Conservation (phyloP, 1,140 invertebrate genomes). For the Diabrotica undecimpunctata region DNA sequence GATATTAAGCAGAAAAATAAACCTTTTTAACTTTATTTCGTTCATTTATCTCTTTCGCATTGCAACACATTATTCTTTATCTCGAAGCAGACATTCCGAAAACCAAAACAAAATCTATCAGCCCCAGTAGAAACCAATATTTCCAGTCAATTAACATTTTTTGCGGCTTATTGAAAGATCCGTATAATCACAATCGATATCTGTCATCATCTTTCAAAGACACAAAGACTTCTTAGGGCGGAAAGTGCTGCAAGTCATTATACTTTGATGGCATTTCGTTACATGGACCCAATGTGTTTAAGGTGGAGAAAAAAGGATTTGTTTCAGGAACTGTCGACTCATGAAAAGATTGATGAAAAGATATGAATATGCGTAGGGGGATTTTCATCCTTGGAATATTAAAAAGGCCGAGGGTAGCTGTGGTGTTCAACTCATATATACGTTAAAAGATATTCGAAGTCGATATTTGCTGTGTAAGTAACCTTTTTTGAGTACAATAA, state of each 20-base stretch:
- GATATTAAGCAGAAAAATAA: neutral
- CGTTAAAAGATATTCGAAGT: too few species aligned
- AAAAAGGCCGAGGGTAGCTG: neutral
- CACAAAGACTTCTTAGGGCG: constrained; percentile 7
- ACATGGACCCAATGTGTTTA: neutral
- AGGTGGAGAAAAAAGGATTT: constrained; percentile 7
- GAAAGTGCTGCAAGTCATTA: constrained; percentile 10
- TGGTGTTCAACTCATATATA: neutral
- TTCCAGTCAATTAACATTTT: neutral
- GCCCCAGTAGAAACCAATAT: neutral
- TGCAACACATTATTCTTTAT: neutral
- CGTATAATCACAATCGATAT: constrained; percentile 5
- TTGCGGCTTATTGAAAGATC: constrained; percentile 3
- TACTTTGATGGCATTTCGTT: constrained; percentile 8
- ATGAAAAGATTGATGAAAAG: constrained; percentile 4
- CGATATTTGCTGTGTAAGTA: neutral
- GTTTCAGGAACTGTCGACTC: constrained; percentile 13
- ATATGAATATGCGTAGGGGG: constrained; percentile 11
- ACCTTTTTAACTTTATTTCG: neutral
- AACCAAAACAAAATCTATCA: neutral
- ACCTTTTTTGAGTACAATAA: too few species aligned
- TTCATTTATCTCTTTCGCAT: neutral
- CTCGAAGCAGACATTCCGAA: neutral
- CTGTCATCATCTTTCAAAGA: constrained; percentile 11
- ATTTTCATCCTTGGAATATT: constrained; percentile 8